A percentile compares a stretch with the other conserved stretches of the same genome.
These are phyloP conservation scores for Mayetiola destructor DNA, from an alignment of 2,888 invertebrate genomes.

Conservation along the genomic window DNA sequence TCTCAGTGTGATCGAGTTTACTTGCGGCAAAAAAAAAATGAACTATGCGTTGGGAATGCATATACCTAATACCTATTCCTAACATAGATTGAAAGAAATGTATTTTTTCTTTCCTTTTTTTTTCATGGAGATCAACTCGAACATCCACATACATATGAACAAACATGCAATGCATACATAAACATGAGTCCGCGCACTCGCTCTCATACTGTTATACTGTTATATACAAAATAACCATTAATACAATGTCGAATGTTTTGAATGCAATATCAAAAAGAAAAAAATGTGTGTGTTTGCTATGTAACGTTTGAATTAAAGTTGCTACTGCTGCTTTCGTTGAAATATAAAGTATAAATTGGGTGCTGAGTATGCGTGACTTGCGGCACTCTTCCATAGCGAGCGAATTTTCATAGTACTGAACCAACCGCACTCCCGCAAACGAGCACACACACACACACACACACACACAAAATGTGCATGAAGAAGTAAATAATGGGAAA, in stretches of 20 bases:
- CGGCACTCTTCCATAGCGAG: too few relatives aligned
- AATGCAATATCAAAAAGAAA: neutral
- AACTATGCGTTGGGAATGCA: neutral
- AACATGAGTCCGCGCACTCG: too few relatives aligned
- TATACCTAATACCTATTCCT: too few relatives aligned
- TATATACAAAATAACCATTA: neutral
- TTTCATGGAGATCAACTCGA: neutral
- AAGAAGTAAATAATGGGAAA: neutral
- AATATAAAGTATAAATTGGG: neutral
- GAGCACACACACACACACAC: neutral
- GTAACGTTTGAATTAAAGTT: neutral
- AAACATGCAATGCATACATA: neutral
- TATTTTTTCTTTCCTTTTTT: neutral
- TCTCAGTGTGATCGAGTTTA: too few relatives aligned
- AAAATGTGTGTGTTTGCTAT: neutral
- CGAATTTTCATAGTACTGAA: too few relatives aligned
- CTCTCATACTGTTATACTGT: too few relatives aligned
- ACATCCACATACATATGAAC: neutral
- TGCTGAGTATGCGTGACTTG: too few relatives aligned
- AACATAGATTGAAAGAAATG: neutral
- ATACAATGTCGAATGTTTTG: neutral
- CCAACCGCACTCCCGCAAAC: neutral
- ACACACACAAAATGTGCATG: neutral
- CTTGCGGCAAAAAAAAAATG: too few relatives aligned
- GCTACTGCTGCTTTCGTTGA: neutral